These are phyloP conservation scores for Eurytoma californica DNA, from an alignment of 2,888 invertebrate genomes.

Conservation along the genomic window DNA sequence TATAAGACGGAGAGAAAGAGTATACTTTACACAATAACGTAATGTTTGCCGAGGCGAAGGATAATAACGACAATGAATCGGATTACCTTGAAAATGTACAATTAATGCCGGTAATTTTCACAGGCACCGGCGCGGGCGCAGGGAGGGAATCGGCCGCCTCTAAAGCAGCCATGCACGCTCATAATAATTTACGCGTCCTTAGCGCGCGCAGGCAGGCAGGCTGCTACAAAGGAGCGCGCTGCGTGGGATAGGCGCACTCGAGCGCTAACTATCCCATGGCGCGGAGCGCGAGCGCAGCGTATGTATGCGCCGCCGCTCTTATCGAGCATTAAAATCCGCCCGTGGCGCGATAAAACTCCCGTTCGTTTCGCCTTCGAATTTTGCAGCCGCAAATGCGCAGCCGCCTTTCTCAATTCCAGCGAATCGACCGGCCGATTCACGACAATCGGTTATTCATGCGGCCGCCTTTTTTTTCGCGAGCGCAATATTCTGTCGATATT, in stretches of 20 bases:
- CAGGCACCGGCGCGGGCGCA: constrained; percentile 19
- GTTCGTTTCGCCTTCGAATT: no score
- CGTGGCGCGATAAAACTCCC: no score
- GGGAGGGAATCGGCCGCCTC: background rate
- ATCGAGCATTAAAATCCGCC: no score
- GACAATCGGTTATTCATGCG: no score
- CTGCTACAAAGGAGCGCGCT: background rate
- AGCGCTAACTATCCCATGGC: background rate
- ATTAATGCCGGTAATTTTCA: constrained; percentile 56
- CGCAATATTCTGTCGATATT: no score
- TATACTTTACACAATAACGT: background rate
- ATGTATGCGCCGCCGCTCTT: no score
- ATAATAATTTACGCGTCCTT: constrained; percentile 54
- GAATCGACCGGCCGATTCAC: no score
- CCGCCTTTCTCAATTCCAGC: no score
- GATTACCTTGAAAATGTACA: constrained; percentile 54
- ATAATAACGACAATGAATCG: constrained; percentile 57
- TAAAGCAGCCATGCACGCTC: constrained; percentile 11
- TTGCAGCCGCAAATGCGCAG: no score
- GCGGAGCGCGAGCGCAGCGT: background rate
- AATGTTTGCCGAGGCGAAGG: constrained; percentile 35
- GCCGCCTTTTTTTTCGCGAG: no score
- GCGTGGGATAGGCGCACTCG: constrained; percentile 7
- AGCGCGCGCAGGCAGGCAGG: no score
- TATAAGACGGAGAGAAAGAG: background rate